Conservation (phyloP, 2,113 vertebrate species). For the Sinocyclocheilus anophthalmus region DNA sequence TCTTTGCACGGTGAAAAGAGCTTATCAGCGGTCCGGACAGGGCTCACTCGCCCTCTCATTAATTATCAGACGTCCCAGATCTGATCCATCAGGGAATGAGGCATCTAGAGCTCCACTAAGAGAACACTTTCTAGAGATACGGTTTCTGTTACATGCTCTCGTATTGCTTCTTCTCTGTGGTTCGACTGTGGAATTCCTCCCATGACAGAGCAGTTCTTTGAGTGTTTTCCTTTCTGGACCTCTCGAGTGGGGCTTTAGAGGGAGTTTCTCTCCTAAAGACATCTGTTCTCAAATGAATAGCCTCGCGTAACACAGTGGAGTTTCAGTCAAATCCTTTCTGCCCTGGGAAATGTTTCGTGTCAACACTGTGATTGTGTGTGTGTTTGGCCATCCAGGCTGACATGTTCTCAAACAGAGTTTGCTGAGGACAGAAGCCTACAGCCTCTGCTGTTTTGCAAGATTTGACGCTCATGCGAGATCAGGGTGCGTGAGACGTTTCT, state of each 20-base stretch:
- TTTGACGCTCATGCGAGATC: background rate
- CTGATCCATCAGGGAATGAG: slow-evolving; percentile 37
- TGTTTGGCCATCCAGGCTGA: slow-evolving; percentile 64
- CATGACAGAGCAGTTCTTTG: slow-evolving; percentile 52
- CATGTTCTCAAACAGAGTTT: slow-evolving; percentile 26
- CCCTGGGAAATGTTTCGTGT: slow-evolving; percentile 71
- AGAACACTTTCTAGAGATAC: background rate
- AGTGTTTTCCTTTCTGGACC: slow-evolving; percentile 56
- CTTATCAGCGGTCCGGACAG: slow-evolving; percentile 12
- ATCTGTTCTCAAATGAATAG: slow-evolving; percentile 63
- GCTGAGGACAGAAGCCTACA: slow-evolving; percentile 8
- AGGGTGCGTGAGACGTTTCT: background rate
- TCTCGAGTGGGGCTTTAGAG: slow-evolving; percentile 61
- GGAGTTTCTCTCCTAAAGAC: slow-evolving; percentile 55
- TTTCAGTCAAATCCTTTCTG: slow-evolving; percentile 64
- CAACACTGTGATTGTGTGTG: slow-evolving; percentile 58
- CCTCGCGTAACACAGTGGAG: slow-evolving; percentile 60
- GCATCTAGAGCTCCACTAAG: background rate
- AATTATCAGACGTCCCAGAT: slow-evolving; percentile 38
- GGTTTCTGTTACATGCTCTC: slow-evolving; percentile 9
- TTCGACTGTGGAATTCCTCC: slow-evolving; percentile 51
- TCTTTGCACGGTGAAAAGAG: background rate
- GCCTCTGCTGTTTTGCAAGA: background rate
- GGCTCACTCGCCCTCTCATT: slow-evolving; percentile 41
- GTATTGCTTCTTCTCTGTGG: slow-evolving; percentile 37